Evolutionary conservation across 2,113 vertebrate genomes (phyloP).

Genomic region (Ceuthmochares aereus): DNA sequence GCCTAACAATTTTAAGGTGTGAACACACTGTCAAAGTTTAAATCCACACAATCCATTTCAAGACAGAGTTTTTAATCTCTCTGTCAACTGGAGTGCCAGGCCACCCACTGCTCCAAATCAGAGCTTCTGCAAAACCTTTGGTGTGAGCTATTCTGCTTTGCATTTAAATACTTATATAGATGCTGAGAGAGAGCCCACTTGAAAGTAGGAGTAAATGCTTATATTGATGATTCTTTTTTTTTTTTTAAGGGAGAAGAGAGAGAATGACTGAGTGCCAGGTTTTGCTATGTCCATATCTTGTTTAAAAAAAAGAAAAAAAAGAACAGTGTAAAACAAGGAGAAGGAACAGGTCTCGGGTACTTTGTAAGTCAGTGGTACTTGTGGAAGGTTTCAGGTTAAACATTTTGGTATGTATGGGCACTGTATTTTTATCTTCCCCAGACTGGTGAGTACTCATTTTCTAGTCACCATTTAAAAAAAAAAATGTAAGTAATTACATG

Average conservation of each 20-base stretch:
- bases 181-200: neutral
- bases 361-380: neutral
- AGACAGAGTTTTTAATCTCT: neutral
- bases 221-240: neutral
- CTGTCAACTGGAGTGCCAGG: neutral
- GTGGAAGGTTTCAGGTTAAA: neutral
- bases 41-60: neutral
- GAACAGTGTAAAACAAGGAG: neutral
- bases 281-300: neutral
- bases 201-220: neutral
- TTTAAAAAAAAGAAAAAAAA: neutral
- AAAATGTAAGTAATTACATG: neutral
- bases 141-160: neutral
- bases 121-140: neutral
- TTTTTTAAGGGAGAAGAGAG: neutral
- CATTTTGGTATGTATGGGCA: accelerated
- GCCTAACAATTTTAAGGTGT: neutral
- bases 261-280: neutral
- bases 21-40: neutral
- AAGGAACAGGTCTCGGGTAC: neutral
- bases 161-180: neutral
- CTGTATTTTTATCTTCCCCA: neutral
- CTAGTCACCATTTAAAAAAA: neutral
- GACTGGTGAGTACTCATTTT: neutral
- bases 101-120: neutral